These are phyloP conservation scores for Lepidotrigona ventralis DNA, from an alignment of 1,140 invertebrate species.

Conservation along the genomic window DNA sequence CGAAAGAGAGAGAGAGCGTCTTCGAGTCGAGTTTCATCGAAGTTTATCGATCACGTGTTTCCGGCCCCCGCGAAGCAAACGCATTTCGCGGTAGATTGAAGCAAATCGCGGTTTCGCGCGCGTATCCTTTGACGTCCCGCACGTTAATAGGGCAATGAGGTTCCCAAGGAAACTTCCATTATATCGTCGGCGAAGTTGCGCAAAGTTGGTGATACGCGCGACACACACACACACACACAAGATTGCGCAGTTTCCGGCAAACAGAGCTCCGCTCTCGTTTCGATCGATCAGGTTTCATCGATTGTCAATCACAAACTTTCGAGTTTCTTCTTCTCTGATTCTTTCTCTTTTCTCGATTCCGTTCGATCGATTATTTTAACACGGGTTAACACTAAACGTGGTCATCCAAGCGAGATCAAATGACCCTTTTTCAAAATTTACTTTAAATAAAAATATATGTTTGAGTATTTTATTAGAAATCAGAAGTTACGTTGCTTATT, in stretches of 20 bases:
- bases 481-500: too few species aligned
- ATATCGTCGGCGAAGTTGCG: conserved; percentile 26
- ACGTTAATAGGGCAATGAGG: conserved; percentile 40
- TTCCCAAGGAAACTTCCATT: conserved; percentile 24
- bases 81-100: conserved; percentile 30
- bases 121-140: conserved; percentile 37
- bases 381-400: too few species aligned
- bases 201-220: conserved; percentile 45
- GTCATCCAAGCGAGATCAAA: too few species aligned
- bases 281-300: conserved; percentile 13
- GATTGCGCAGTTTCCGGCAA: background rate
- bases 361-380: background rate
- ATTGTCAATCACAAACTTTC: background rate
- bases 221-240: background rate
- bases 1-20: background rate
- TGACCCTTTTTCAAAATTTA: too few species aligned
- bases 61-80: background rate
- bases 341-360: too few species aligned
- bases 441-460: too few species aligned
- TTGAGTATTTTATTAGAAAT: too few species aligned
- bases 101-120: conserved; percentile 37
- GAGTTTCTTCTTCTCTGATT: background rate
- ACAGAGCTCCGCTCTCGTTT: background rate
- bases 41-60: conserved; percentile 26
- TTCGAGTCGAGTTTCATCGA: conserved; percentile 3